These are phyloP conservation scores for Crambe crambe DNA, from an alignment of 37 sponge, comb jelly and placozoan genomes.

Conservation along the genomic window DNA sequence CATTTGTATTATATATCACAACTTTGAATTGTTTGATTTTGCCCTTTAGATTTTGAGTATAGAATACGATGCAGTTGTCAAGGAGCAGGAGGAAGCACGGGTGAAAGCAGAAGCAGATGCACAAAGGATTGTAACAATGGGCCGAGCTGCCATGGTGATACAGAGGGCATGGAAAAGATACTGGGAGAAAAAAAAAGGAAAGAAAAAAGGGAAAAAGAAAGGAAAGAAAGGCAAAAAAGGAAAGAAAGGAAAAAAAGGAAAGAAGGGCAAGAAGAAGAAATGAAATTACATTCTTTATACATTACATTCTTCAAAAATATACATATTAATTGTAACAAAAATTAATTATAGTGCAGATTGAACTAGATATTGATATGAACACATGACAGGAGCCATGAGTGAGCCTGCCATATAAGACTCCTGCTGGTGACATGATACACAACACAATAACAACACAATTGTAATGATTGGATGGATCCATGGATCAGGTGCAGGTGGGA, in stretches of 20 bases:
- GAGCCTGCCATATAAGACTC: neutral
- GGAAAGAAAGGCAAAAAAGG: constrained; percentile 57
- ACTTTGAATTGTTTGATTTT: neutral
- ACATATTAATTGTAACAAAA: too few relatives aligned
- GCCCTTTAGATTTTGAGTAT: constrained; percentile 49
- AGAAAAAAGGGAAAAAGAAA: constrained; percentile 65
- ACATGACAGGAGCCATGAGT: neutral
- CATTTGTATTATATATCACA: neutral
- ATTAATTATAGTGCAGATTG: neutral
- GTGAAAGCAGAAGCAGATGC: constrained; percentile 68
- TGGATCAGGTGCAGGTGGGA: too few relatives aligned
- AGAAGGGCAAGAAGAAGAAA: constrained; percentile 11
- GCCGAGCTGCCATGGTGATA: constrained; percentile 74
- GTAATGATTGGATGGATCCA: neutral
- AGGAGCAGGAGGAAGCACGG: constrained; percentile 86
- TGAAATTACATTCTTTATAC: too few relatives aligned
- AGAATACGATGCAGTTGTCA: constrained; percentile 76
- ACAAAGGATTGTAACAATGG: constrained; percentile 34
- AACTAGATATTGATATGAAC: neutral
- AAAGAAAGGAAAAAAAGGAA: constrained; percentile 56
- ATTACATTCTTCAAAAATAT: neutral
- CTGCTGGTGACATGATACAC: neutral
- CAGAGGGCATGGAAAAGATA: constrained; percentile 79
- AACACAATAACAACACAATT: neutral
- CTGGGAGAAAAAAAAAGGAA: constrained; percentile 41